Base-by-base conservation (phyloP, 2,888 invertebrate species). In the Dromius quadrimaculatus region DNA sequence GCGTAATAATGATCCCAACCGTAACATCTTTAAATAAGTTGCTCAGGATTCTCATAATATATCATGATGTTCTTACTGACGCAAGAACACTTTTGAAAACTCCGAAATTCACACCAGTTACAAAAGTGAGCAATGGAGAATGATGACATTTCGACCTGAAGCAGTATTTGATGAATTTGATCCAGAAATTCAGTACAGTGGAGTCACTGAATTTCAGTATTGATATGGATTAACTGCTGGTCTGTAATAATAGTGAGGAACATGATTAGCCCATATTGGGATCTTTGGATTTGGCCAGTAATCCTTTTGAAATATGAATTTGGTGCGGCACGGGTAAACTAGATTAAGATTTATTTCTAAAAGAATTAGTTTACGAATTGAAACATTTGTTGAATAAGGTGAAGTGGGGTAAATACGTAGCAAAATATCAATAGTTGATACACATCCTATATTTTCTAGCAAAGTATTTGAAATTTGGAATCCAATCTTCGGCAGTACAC, bases 261-360 rank as follows among this genome's bases (percentile, higher is more conserved):
- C 62, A 69, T 8, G 64, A 71, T 32, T 72, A 71, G 69, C 73
- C 69, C 36, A 73, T 71, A 20, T 28, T 34, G 22, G 47, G 5
- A 20, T 47, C 19, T 9, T n/a, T 47, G n/a, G 22, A n/a, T 1
- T n/a, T 2, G 1, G 11, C 9, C 8, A 19, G 8, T 1, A 47
- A 8, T 19, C 47, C 47, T n/a, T 47, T 47, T 22, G n/a, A 22
- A 19, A 5, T 47, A 9, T 20, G 1, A 22, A 22, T 47, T 47
- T 47, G 47, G 47, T 20, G 54, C 65, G 22, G 38, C 64, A 13
- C n/a, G 9, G 47, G 47, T n/a, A 47, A 75, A 70, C 74, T 74
- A 61, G 74, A 73, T 34, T 32, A 73, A 28, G 36, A 70, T 45
- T 22, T 63, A 19, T 76, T 69, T 72, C 71, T 75, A 19, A 59